Evolutionary conservation across 2,888 invertebrate genomes (phyloP), one percentile per base, ranked within the genome.

Genomic region (Cantharis lateralis): DNA sequence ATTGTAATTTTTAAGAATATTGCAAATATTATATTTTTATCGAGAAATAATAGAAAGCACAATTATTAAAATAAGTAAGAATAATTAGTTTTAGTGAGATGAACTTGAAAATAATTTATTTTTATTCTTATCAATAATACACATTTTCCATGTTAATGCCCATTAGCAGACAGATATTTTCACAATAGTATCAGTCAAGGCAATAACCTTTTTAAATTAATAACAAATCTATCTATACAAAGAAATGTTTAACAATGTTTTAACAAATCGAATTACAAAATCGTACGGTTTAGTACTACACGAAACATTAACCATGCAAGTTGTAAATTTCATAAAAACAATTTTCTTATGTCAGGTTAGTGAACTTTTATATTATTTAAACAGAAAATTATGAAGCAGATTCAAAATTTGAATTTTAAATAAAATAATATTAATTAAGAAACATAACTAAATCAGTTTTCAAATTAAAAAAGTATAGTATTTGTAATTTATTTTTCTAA

Each of bases 171-270:
- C 64, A 66, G 64, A 66, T 66, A 66, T 66, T 66, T 66, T 66
- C n/a, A 66, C 64, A 66, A 66, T 66, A n/a, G 64, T 66, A 66
- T 66, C 64, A 66, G 64, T 20, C 64, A 24, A 66, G 64, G 64
- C 64, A 66, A 66, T 66, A 66, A 66, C 64, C 64, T 66, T 66
- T 64, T 66, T 20, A 66, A 66, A 20, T 66, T 66, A 66, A 66
- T 66, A 66, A 66, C 64, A 66, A 66, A 66, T 66, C 64, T 64
- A 64, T 64, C 13, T 20, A 66, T 66, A 66, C 64, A 66, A 66
- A 66, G 64, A 20, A 18, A 66, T n/a, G 20, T 66, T 63, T 20
- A 20, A 66, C 24, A 66, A 20, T 20, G n/a, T 13, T 20, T 66
- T 66, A 66, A n/a, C 7, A 48, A 48, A 48, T 48, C 48, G 48